Base-by-base conservation (phyloP, 2,888 invertebrate species). In the Drosophila emarginata region DNA sequence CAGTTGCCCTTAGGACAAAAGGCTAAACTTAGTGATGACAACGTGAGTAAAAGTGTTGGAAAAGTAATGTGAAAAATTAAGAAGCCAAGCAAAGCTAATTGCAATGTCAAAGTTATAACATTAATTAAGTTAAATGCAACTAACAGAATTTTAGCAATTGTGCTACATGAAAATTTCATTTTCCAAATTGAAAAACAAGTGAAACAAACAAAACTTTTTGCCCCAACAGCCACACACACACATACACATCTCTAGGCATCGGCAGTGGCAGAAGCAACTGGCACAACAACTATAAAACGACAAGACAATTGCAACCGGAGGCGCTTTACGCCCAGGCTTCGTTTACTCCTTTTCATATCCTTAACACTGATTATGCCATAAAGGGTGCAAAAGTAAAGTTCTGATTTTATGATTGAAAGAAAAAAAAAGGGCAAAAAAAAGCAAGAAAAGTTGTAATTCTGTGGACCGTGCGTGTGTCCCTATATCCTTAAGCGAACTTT, bases 341-440 rank as follows among this genome's bases (percentile, higher is more conserved):
- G 12, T 50, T 54, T 56, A 50, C 67, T 15, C 64, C 11, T 51
- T 52, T 52, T 28, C 60, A 51, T 68, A 64, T 67, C 67, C 45
- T 45, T 45, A 45, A 45, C 80, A 72, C 80, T 86, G 82, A 86
- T 83, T 83, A 86, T 83, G 79, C 72, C 74, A 70, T 86, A 83
- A 83, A 80, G 86, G 86, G 83, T 86, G 77, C 80, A 45, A 45
- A 45, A 21, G 45, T 45, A 73, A 86, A 83, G 83, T 83, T 83
- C 83, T 83, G 86, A 86, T 83, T 83, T 86, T 83, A 83, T 83
- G 86, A 83, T 86, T 83, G 83, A 83, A 70, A 72, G 72, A 79
- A 72, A 77, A 77, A 80, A 74, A 78, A 26, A 5, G 26, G 4
- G 5, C 78, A 70, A 76, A 65, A 28, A 50, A 9, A 39, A 9